These are phyloP conservation scores for Irena cyanogastra DNA, from an alignment of 2,113 vertebrate species.

Conservation along the genomic window DNA sequence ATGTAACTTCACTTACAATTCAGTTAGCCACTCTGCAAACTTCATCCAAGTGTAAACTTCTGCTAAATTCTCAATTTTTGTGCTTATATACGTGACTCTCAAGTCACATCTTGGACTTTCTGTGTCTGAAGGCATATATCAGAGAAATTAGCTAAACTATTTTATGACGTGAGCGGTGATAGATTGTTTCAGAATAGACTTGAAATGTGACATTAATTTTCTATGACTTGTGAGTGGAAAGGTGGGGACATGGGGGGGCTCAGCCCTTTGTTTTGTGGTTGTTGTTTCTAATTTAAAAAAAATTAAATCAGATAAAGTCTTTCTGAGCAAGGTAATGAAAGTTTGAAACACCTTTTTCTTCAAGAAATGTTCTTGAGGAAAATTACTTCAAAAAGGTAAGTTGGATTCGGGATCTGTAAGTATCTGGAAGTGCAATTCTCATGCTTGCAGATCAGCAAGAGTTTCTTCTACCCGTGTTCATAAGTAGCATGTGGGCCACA, in stretches of 20 bases:
- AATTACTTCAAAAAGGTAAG: neutral
- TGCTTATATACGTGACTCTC: neutral
- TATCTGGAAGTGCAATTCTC: neutral
- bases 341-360: neutral
- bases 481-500: neutral
- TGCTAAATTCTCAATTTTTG: neutral
- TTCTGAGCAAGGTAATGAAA: neutral
- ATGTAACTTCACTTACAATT: neutral
- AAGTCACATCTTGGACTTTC: neutral
- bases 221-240: neutral
- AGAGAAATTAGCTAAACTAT: neutral
- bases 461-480: rapidly evolving
- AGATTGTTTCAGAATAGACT: neutral
- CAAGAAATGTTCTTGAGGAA: neutral
- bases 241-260: rapidly evolving
- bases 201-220: neutral
- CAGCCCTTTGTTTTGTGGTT: neutral
- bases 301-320: neutral
- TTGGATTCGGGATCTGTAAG: neutral
- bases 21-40: neutral
- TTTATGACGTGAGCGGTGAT: neutral
- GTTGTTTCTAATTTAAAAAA: neutral
- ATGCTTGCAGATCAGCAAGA: neutral
- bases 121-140: neutral
- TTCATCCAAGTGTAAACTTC: neutral